Evolutionary conservation across 2,113 vertebrate genomes (phyloP), one percentile per base, ranked within the genome.

Genomic region (Alectura lathami): DNA sequence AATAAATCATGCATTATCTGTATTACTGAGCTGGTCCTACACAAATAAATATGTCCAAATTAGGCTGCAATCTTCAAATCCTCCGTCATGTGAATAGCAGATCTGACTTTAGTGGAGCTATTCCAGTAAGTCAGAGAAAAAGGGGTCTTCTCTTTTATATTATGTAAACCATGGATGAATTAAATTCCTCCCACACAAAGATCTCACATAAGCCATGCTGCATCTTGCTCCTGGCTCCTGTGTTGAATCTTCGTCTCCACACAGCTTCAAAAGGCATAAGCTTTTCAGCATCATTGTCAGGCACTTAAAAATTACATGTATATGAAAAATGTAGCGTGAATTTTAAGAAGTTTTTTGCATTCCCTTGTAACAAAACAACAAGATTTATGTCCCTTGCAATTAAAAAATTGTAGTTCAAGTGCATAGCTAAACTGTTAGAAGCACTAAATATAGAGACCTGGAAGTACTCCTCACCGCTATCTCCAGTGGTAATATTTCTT

Each of bases 111-210:
- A 87, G 67, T 32, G 26, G 27, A 42, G n/a, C 51, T 91, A 60
- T 30, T 92, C 36, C 29, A 1, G 1, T 32, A 69, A 87, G 40
- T 56, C 50, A 72, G 89, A 59, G 54, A 74, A 92, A 96, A 20
- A 74, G 54, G 70, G 89, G 93, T 92, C 94, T 94, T 88, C 78
- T 85, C 70, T 95, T 83, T 66, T 43, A 69, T 60, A 64, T 45
- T 77, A 89, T 57, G 70, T 87, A 95, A 95, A 88, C 82, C 56
- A 81, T 3, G 23, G 59, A 51, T 27, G 38, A 93, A 92, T 83
- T 89, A 77, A 95, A 94, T 88, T 95, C 79, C 89, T 91, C 87
- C 91, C 82, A 83, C 87, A 89, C 78, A 92, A 78, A 91, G 75
- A 75, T 93, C 82, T 79, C 84, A 56, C 59, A 26, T 36, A 95